Base-by-base conservation (phyloP, 2,888 invertebrate species). In the Apodemia duryi region DNA sequence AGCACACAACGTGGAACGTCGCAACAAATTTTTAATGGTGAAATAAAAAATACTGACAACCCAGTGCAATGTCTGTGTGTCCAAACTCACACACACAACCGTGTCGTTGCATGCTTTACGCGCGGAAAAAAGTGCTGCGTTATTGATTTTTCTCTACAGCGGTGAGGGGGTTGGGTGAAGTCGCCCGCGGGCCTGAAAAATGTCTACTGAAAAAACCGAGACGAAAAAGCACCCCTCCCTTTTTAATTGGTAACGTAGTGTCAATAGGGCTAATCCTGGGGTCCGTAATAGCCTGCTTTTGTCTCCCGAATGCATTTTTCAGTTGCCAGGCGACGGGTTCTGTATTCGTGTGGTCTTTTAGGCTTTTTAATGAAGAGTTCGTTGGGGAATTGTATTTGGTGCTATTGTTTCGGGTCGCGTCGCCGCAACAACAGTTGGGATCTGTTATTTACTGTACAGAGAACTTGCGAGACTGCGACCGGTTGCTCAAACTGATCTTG, bases 101-200 rank as follows among this genome's bases (percentile, higher is more conserved):
- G 80, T 85, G 89, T 87, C 88, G 88, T 88, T 91, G 91, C 91
- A 91, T 92, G 92, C 88, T 92, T 92, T 92, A 92, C 91, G 92
- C 91, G 90, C 86, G 89, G 91, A 92, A 92, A 92, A 92, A 92
- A 91, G 87, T 90, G 91, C 92, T 92, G 92, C 92, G 92, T 90
- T 92, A 92, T 92, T 92, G 92, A 92, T 92, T 92, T 92, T 92
- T 88, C 92, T 88, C 86, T 88, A 88, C 89, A 84, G 88, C 84
- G 82, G 83, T 77, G 84, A 76, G 82, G 81, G 80, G 76, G 70
- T 72, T 76, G 80, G 74, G 77, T 74, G 77, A 73, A 77, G 74
- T 68, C 88, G 84, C 89, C 86, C 86, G 90, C 88, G 90, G 21
- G 91, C 89, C 91, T 91, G 91, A 91, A 91, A 91, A 88, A 85